phyloP scores from a whole-genome alignment of 2,113 vertebrate genomes.

The Camelus bactrianus region DNA sequence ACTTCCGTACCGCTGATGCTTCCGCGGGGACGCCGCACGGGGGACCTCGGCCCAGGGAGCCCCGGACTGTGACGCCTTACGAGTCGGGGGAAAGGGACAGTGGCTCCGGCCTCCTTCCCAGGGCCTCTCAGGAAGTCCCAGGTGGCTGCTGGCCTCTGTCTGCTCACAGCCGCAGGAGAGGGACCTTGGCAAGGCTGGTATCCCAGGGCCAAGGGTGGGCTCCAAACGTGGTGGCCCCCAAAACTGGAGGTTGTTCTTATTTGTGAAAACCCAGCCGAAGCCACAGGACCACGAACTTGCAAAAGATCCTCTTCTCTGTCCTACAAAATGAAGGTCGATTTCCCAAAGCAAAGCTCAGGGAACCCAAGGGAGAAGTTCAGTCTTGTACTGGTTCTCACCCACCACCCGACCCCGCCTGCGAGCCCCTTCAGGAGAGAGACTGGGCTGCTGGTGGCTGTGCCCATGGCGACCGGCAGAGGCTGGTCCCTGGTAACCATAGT shows the following conservation, averaged over 20 bases:
- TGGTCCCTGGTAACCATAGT: not conserved
- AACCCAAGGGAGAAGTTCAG: not conserved
- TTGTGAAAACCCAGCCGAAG: not conserved
- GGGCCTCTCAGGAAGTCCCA: not conserved
- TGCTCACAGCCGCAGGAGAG: not conserved
- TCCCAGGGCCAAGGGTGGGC: not conserved
- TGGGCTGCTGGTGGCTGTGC: not conserved
- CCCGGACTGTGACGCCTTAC: not conserved
- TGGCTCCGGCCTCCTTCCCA: not conserved
- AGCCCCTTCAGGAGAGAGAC: not conserved
- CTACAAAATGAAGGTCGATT: not conserved
- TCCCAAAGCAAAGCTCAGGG: not conserved
- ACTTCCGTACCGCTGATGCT: conserved; percentile 67
- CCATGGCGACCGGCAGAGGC: not conserved
- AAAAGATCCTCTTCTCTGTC: not conserved
- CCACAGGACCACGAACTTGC: not conserved
- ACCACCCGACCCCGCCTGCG: no score
- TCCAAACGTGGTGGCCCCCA: not conserved
- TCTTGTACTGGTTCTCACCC: not conserved
- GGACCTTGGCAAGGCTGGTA: accelerated
- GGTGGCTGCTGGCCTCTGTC: not conserved
- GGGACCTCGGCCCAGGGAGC: not conserved
- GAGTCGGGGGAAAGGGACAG: not conserved
- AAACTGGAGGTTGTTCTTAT: not conserved
- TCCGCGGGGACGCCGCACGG: conserved; percentile 58